phyloP scores from a whole-genome alignment of 2,888 invertebrate genomes.

The Drosophila eohydei region DNA sequence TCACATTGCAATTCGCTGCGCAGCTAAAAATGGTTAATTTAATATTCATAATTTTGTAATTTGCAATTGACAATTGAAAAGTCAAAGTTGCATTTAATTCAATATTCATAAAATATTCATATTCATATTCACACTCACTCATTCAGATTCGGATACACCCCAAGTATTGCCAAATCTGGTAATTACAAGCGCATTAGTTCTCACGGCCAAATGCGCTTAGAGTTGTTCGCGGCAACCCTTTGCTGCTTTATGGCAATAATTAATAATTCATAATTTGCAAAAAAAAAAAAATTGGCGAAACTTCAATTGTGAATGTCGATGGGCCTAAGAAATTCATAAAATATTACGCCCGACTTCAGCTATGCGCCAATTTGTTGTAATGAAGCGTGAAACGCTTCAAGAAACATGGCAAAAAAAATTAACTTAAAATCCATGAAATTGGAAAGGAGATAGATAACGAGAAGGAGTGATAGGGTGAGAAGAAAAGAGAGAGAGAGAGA shows the following conservation, averaged over 20 bases:
- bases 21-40: conserved; percentile 48
- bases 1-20: conserved; percentile 25
- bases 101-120: conserved; percentile 23
- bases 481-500: not conserved
- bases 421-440: conserved; percentile 71
- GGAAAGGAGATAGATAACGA: conserved; percentile 19
- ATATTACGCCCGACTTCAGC: conserved; percentile 40
- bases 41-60: conserved; percentile 72
- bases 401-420: conserved; percentile 47
- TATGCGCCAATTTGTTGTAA: conserved; percentile 65
- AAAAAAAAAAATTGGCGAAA: conserved; percentile 22
- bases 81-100: conserved; percentile 27
- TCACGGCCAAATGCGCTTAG: conserved; percentile 74
- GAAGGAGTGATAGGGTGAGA: not conserved
- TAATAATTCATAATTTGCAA: conserved; percentile 77
- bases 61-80: conserved; percentile 58
- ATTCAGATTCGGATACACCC: conserved; percentile 28
- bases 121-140: conserved; percentile 20
- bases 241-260: conserved; percentile 51
- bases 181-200: conserved; percentile 77
- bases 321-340: conserved; percentile 60
- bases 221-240: conserved; percentile 37
- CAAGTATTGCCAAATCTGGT: conserved; percentile 17
- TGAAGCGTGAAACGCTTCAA: conserved; percentile 70
- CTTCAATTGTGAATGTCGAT: conserved; percentile 10